phyloP scores from a whole-genome alignment of 2,797 vertebrate species.

The Rhinella marina region DNA sequence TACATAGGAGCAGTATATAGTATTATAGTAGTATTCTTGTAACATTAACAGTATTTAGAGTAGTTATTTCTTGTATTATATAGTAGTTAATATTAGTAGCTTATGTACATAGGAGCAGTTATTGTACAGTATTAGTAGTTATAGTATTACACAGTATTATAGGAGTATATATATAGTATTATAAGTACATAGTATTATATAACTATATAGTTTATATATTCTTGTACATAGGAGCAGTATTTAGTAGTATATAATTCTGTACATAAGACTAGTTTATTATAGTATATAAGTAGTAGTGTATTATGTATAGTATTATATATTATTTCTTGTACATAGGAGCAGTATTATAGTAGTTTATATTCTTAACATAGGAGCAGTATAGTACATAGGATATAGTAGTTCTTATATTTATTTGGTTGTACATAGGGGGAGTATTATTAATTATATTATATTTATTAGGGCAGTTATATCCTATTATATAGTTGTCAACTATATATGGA shows the following conservation, averaged over 20 bases:
- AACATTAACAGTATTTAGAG: too few species aligned
- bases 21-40: too few species aligned
- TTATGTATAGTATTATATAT: neutral
- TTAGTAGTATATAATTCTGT: neutral
- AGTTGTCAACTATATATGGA: too few species aligned
- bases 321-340: neutral
- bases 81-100: too few species aligned
- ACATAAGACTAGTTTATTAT: neutral
- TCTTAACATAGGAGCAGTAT: neutral
- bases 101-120: too few species aligned
- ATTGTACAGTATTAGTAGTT: too few species aligned
- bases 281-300: neutral
- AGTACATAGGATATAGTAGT: neutral
- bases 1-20: too few species aligned
- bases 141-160: conserved; percentile 13
- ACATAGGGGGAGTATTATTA: neutral
- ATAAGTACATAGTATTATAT: conserved; percentile 12
- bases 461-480: conserved; percentile 10
- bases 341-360: neutral
- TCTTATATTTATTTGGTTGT: neutral
- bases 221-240: neutral
- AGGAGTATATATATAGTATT: conserved; percentile 16
- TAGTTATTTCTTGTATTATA: too few species aligned
- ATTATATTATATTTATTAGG: too few species aligned
- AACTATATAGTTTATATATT: too few species aligned